Conservation (phyloP, 2,888 invertebrate genomes). For the Cephalotes varians region DNA sequence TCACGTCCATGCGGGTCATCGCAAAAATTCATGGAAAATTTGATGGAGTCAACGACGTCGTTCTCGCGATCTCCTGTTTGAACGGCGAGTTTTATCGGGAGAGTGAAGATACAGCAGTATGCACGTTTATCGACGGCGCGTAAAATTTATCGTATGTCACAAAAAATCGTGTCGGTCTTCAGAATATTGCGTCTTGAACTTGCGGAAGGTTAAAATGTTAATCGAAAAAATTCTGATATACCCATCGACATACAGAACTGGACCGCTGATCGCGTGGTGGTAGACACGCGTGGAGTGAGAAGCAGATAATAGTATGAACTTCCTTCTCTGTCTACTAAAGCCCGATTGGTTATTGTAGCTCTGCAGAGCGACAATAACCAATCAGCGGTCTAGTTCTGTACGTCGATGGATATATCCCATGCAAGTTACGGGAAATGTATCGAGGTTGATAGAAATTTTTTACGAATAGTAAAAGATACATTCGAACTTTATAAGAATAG, state of each 20-base stretch:
- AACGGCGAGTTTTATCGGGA: not conserved
- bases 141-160: not conserved
- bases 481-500: not conserved
- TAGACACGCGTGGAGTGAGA: too few relatives aligned
- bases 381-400: too few relatives aligned
- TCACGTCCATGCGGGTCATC: not conserved
- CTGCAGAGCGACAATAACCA: too few relatives aligned
- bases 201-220: not conserved
- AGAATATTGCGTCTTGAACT: not conserved
- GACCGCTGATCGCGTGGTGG: too few relatives aligned
- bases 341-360: too few relatives aligned
- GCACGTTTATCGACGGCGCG: conserved; percentile 3
- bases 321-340: too few relatives aligned
- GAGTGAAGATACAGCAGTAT: not conserved
- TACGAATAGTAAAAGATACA: not conserved
- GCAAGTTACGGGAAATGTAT: too few relatives aligned
- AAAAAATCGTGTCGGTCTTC: not conserved
- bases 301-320: too few relatives aligned
- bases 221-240: too few relatives aligned
- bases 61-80: not conserved
- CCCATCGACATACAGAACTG: too few relatives aligned
- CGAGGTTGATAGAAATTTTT: too few relatives aligned
- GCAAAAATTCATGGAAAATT: not conserved
- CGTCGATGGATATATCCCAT: too few relatives aligned
- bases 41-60: not conserved